A percentile compares a stretch with the other conserved stretches of the same genome.
These are phyloP conservation scores for Tangara arthus DNA, from an alignment of 2,797 vertebrate genomes.

Conservation along the genomic window DNA sequence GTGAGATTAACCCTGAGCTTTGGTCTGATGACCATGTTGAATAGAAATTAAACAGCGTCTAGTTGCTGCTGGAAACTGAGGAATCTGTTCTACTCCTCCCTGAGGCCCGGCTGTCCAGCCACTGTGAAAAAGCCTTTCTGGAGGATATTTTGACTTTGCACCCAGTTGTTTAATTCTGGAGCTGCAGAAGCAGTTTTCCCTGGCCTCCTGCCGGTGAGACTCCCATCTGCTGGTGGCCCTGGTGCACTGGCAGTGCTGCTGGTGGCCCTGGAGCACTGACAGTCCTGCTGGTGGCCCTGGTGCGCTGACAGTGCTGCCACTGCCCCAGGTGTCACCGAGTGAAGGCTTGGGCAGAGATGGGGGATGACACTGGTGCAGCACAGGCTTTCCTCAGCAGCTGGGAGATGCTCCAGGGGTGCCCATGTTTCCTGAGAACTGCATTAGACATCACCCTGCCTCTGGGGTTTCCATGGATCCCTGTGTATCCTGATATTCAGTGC, in stretches of 20 bases:
- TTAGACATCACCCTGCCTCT: not conserved
- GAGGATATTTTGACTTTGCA: not conserved
- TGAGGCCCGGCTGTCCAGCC: not conserved
- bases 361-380: not conserved
- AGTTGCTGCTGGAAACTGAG: not conserved
- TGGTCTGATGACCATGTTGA: slow-evolving; percentile 9
- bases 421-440: not conserved
- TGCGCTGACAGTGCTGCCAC: too few species aligned
- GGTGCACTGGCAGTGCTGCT: too few species aligned
- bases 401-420: not conserved
- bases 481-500: not conserved
- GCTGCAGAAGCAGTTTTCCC: not conserved
- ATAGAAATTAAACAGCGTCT: not conserved
- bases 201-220: not conserved
- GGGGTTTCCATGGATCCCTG: not conserved
- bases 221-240: slow-evolving; percentile 26
- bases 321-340: not conserved
- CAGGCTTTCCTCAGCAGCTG: not conserved
- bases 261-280: too few species aligned
- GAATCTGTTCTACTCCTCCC: not conserved
- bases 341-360: not conserved
- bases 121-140: not conserved
- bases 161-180: not conserved
- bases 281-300: too few species aligned
- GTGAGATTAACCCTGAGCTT: slow-evolving; percentile 5